Conservation (phyloP, 2,113 vertebrate species). For the Centropus bengalensis region DNA sequence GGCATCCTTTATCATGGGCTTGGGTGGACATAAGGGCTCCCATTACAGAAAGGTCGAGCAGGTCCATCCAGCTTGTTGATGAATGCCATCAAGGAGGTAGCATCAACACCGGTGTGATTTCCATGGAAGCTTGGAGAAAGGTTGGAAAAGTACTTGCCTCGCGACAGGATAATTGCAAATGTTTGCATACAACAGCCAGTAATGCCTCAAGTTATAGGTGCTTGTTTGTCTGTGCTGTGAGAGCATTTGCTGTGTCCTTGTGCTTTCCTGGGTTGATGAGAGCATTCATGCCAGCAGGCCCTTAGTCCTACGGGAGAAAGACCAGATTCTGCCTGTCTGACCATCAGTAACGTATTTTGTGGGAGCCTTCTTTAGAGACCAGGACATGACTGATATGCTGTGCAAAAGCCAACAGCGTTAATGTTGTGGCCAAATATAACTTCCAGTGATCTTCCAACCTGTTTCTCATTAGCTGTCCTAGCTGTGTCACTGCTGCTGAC, state of each 20-base stretch:
- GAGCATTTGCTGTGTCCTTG: not conserved
- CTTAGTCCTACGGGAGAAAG: not conserved
- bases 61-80: not conserved
- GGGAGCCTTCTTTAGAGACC: not conserved
- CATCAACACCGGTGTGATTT: not conserved
- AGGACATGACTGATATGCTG: not conserved
- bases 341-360: not conserved
- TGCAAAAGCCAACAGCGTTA: not conserved
- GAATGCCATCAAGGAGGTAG: not conserved
- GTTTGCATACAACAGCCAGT: not conserved
- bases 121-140: not conserved
- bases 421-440: not conserved
- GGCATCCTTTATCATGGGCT: not conserved
- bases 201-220: not conserved
- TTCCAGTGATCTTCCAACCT: not conserved
- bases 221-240: not conserved
- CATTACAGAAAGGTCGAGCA: not conserved
- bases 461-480: conserved; percentile 42
- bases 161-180: not conserved
- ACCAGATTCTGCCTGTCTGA: not conserved
- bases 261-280: not conserved
- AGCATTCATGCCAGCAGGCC: not conserved
- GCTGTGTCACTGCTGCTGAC: not conserved
- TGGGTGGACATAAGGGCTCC: not conserved
- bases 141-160: not conserved